Evolutionary conservation across 2,888 invertebrate species (phyloP).

Genomic region (Agrilus biguttatus): DNA sequence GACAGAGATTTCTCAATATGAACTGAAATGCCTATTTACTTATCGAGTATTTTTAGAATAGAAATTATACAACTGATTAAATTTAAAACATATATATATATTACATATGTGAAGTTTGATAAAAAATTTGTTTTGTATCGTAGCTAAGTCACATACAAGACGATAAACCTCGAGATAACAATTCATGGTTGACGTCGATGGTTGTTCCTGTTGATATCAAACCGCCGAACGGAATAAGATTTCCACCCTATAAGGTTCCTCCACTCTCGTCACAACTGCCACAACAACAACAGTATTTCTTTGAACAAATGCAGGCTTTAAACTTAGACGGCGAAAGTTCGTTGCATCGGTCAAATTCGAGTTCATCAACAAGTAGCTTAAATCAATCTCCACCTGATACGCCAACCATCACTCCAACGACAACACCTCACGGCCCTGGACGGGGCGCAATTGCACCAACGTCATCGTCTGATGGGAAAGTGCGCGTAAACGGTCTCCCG

Average conservation of each 20-base stretch:
- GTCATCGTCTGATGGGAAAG: no score
- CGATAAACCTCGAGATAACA: constrained; percentile 42
- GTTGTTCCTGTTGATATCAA: constrained; percentile 12
- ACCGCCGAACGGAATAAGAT: constrained; percentile 24
- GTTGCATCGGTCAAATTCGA: constrained; percentile 37
- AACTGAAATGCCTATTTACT: no score
- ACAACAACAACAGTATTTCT: constrained; percentile 21
- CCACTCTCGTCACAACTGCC: no score
- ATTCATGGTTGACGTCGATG: constrained; percentile 14
- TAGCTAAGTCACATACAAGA: constrained; percentile 49
- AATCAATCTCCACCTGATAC: constrained; percentile 45
- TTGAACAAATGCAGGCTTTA: constrained; percentile 34
- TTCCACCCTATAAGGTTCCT: constrained; percentile 10
- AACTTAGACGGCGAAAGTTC: constrained; percentile 35
- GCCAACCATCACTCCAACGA: constrained; percentile 33
- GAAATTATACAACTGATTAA: no score
- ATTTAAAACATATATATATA: no score
- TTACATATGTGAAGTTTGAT: no score
- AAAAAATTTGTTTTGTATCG: constrained; percentile 4
- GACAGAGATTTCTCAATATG: no score
- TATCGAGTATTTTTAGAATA: no score
- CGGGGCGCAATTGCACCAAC: constrained; percentile 9
- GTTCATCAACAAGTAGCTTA: constrained; percentile 36
- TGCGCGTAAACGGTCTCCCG: neutral
- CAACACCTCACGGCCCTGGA: constrained; percentile 19